These are phyloP conservation scores for Anolis carolinensis DNA, from an alignment of 2,113 vertebrate genomes.

Conservation along the genomic window DNA sequence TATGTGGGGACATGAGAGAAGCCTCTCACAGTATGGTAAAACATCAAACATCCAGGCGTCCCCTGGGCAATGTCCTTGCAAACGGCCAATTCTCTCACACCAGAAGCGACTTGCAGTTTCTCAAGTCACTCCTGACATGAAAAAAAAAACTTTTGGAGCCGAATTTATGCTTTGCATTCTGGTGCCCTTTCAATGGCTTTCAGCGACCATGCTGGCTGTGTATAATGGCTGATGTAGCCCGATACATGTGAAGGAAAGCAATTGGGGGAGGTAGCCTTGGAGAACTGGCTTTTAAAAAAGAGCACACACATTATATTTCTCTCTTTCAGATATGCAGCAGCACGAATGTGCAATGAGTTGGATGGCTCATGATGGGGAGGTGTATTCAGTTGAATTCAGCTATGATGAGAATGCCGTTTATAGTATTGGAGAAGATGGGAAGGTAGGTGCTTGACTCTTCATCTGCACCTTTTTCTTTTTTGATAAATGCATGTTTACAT, in stretches of 20 bases:
- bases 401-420: conserved; percentile 95
- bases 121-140: too few relatives aligned
- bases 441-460: conserved; percentile 75
- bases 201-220: not conserved
- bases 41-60: too few relatives aligned
- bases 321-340: conserved; percentile 91
- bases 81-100: too few relatives aligned
- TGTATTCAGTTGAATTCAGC: conserved; percentile 98
- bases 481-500: too few relatives aligned
- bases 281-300: not conserved
- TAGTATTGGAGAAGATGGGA: conserved; percentile 94
- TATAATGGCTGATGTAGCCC: not conserved
- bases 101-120: too few relatives aligned
- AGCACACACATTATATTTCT: not conserved
- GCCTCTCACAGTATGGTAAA: too few relatives aligned
- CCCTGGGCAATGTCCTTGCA: too few relatives aligned
- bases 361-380: conserved; percentile 91
- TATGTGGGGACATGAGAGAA: too few relatives aligned
- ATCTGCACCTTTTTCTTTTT: too few relatives aligned
- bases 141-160: too few relatives aligned
- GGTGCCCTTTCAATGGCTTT: not conserved
- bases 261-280: not conserved
- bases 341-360: conserved; percentile 96
- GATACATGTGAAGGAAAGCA: not conserved
- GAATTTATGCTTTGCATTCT: not conserved